These are phyloP conservation scores for Corvus hawaiiensis DNA, from an alignment of 2,113 vertebrate genomes.

Conservation along the genomic window DNA sequence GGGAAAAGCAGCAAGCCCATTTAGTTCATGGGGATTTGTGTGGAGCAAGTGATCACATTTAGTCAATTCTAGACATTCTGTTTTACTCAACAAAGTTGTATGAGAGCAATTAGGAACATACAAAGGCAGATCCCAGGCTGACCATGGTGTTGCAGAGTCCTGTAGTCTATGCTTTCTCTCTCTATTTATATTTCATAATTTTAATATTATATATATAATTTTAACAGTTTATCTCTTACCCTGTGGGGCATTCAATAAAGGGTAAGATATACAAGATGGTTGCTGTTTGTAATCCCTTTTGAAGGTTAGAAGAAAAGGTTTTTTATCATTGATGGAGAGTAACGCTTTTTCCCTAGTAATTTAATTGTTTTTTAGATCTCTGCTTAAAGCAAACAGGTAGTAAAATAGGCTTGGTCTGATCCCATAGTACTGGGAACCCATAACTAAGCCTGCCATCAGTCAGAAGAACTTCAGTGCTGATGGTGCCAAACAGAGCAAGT, in stretches of 20 bases:
- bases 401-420: neutral
- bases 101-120: neutral
- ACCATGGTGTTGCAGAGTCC: fast-evolving
- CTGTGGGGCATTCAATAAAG: neutral
- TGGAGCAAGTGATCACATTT: neutral
- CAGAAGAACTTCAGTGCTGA: neutral
- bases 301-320: neutral
- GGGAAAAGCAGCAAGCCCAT: neutral
- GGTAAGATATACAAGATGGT: neutral
- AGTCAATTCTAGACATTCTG: neutral
- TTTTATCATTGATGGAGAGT: neutral
- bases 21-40: neutral
- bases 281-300: neutral
- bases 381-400: neutral
- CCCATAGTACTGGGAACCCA: neutral
- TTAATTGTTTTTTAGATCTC: neutral
- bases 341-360: neutral
- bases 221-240: neutral
- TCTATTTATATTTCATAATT: neutral
- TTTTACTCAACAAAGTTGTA: neutral
- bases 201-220: neutral
- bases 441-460: neutral
- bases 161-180: neutral
- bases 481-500: neutral
- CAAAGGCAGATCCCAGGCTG: neutral